Conservation (phyloP, 2,888 invertebrate species). For the Pherbina coryleti region DNA sequence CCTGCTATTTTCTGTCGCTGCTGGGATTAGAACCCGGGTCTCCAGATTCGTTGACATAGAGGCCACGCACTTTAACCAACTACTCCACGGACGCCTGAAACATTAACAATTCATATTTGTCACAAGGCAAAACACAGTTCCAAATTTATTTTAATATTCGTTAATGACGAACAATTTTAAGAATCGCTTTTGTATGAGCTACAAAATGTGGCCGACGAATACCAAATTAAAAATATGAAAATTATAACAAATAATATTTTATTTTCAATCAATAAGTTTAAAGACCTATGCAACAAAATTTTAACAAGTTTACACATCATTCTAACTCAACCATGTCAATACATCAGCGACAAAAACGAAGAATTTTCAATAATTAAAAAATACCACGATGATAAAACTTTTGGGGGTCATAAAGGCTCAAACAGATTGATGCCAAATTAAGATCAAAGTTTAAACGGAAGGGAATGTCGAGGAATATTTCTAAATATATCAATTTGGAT, state of each 20-base stretch:
- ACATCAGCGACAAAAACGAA: too few relatives aligned
- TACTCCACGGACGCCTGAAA: too few relatives aligned
- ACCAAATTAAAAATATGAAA: not conserved
- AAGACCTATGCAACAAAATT: too few relatives aligned
- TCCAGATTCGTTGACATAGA: too few relatives aligned
- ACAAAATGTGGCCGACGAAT: slow-evolving; percentile 2
- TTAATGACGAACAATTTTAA: slow-evolving; percentile 1
- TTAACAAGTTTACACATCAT: too few relatives aligned
- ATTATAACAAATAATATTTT: not conserved
- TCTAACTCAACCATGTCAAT: too few relatives aligned
- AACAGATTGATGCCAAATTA: not conserved
- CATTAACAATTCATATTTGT: not conserved
- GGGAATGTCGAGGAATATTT: not conserved
- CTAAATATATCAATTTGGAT: not conserved
- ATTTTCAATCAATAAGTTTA: not conserved
- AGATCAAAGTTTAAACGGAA: not conserved
- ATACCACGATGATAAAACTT: too few relatives aligned
- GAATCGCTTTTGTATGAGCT: not conserved
- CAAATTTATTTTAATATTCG: not conserved
- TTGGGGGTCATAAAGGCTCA: too few relatives aligned
- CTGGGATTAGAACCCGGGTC: too few relatives aligned
- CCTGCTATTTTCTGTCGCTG: too few relatives aligned
- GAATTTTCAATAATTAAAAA: too few relatives aligned
- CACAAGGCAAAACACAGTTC: not conserved
- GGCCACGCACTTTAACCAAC: too few relatives aligned